phyloP scores from a whole-genome alignment of 2,888 invertebrate species.

The Dryobota labecula region DNA sequence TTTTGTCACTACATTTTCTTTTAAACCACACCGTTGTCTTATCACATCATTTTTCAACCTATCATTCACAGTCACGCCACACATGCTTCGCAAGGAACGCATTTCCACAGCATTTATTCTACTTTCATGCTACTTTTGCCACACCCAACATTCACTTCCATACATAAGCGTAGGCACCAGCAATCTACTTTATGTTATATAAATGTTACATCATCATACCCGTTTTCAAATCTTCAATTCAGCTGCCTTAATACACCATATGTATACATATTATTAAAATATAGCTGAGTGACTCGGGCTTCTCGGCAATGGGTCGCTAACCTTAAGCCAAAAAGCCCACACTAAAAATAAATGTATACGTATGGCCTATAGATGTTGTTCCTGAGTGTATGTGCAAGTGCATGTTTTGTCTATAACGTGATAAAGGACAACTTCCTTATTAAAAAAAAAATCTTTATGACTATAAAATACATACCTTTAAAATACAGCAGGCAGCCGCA shows the following conservation, averaged over 20 bases:
- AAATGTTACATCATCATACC: not conserved
- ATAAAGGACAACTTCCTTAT: not conserved
- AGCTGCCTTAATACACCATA: not conserved
- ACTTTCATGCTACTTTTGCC: too few relatives aligned
- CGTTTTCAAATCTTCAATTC: not conserved
- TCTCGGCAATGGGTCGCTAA: not conserved
- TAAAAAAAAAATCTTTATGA: too few relatives aligned
- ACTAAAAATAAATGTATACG: too few relatives aligned
- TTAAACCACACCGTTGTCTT: too few relatives aligned
- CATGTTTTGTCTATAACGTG: not conserved
- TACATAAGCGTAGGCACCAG: too few relatives aligned
- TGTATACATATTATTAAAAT: not conserved
- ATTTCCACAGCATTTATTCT: too few relatives aligned
- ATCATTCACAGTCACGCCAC: too few relatives aligned
- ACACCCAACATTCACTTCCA: too few relatives aligned
- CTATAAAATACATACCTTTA: slow-evolving; percentile 18
- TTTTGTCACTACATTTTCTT: too few relatives aligned
- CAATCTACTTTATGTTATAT: too few relatives aligned
- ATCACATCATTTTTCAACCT: too few relatives aligned
- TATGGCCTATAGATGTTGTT: not conserved
- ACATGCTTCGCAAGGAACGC: too few relatives aligned
- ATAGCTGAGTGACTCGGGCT: not conserved
- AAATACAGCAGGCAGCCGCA: slow-evolving; percentile 7
- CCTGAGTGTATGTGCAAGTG: not conserved
- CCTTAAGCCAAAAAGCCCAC: not conserved